Evolutionary conservation across 2,113 vertebrate species (phyloP), one percentile per base, ranked within the genome.

Genomic region (Gobio gobio): DNA sequence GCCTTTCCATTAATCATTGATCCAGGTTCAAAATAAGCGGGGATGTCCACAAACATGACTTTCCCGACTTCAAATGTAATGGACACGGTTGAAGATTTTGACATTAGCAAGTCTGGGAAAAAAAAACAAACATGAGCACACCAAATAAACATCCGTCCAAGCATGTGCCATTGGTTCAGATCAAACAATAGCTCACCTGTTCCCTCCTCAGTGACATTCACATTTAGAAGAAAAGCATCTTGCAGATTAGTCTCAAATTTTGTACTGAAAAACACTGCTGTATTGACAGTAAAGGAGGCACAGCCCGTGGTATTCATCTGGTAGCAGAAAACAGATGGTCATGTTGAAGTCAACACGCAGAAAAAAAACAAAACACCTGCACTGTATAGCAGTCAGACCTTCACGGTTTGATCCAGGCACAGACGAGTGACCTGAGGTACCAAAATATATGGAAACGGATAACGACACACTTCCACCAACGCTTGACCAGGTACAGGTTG

Each of bases 401-500:
- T 16, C 0, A 16, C 1, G 0, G 73, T 16, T 51, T 51, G 10
- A 13, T 3, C 51, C 10, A 81, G 26, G 5, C 61, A 81, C 2
- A 20, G 4, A 22, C 24, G 59, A 13, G 45, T 29, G 5, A 49
- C 0, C 0, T 3, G 24, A 22, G 43, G 78, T 12, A 12, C 43
- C 16, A 2, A 2, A 14, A 5, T 0, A 2, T n/a, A n/a, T 5
- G 9, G 18, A 13, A n/a, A 36, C 0, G 75, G 51, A 0, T 78
- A 2, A 40, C 91, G 87, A 49, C 91, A 93, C 24, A 92, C 2
- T 10, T 78, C 2, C 1, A 92, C 1, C 0, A 12, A 43, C 1
- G 84, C 72, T 47, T 5, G 85, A n/a, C 91, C 94, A 43, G 93
- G 91, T 4, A 94, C 93, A 75, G 94, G 91, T 83, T 94, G 92